Evolutionary conservation across 1,140 invertebrate species (phyloP).

Genomic region (Microplitis mediator): DNA sequence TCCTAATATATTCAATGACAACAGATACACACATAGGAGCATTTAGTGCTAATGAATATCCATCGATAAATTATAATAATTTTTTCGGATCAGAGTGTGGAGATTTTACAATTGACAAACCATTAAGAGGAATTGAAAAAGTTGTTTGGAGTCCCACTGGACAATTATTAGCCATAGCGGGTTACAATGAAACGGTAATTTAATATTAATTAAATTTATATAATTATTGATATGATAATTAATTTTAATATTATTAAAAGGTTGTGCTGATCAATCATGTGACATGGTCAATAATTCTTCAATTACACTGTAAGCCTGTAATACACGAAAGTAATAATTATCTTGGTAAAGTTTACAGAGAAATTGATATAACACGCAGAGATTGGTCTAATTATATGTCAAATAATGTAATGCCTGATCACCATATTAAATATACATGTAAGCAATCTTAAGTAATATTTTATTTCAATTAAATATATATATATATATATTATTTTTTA

Average conservation of each 20-base stretch:
- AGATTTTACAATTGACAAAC: constrained; percentile 30
- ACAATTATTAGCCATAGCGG: constrained; percentile 54
- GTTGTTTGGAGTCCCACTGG: constrained; percentile 55
- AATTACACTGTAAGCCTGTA: constrained; percentile 51
- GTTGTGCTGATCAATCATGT: constrained; percentile 53
- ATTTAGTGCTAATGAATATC: constrained; percentile 44
- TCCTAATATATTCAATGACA: constrained; percentile 53
- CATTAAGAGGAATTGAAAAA: constrained; percentile 50
- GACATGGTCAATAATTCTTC: constrained; percentile 53
- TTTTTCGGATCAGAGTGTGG: too few species aligned
- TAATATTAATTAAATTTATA: not conserved
- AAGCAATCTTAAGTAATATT: constrained; percentile 22
- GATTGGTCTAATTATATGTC: constrained; percentile 38
- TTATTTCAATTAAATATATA: too few species aligned
- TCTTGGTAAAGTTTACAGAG: constrained; percentile 54
- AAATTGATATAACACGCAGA: constrained; percentile 30
- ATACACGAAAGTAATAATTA: constrained; percentile 47
- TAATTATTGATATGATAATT: constrained; percentile 8
- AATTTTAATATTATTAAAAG: constrained; percentile 35
- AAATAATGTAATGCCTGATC: constrained; percentile 31
- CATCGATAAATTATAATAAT: not conserved
- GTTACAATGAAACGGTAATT: constrained; percentile 55
- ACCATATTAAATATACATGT: constrained; percentile 43
- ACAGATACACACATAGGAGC: constrained; percentile 49
- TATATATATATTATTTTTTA: too few species aligned